A percentile compares a stretch with the other conserved stretches of the same genome.
phyloP scores from a whole-genome alignment of 2,797 vertebrate species.

The Pangasius mekongensis region DNA sequence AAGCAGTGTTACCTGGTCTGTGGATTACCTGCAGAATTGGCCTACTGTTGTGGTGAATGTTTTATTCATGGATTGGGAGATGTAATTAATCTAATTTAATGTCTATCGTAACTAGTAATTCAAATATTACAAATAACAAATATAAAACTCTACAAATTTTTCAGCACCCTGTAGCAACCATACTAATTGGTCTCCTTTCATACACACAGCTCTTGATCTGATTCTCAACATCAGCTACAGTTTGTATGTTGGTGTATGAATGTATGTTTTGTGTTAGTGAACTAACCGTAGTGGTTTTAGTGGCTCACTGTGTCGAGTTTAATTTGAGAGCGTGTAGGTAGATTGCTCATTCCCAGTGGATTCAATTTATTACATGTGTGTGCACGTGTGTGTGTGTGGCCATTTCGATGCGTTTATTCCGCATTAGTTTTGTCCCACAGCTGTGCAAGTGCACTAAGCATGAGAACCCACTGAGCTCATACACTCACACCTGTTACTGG shows the following conservation, averaged over 20 bases:
- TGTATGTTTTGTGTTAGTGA: neutral
- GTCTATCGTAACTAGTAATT: neutral
- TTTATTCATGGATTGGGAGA: neutral
- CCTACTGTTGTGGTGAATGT: neutral
- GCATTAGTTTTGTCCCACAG: conserved; percentile 22
- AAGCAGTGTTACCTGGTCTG: neutral
- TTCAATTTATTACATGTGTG: neutral
- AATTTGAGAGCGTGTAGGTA: neutral
- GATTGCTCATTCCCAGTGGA: neutral
- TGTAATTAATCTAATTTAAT: too few relatives aligned
- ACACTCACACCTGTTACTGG: conserved; percentile 37
- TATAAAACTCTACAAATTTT: neutral
- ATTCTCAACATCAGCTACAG: neutral
- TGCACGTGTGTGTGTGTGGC: neutral
- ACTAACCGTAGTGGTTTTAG: neutral
- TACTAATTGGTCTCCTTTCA: neutral
- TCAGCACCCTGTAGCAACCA: neutral
- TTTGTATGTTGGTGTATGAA: neutral
- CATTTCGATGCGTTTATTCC: conserved; percentile 16
- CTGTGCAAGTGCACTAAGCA: conserved; percentile 29
- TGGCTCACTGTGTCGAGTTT: neutral
- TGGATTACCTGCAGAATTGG: neutral
- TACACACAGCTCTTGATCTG: neutral
- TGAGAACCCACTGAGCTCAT: conserved; percentile 48
- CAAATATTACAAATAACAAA: neutral